phyloP scores from a whole-genome alignment of 2,888 invertebrate species.

The Hylaea fasciaria region DNA sequence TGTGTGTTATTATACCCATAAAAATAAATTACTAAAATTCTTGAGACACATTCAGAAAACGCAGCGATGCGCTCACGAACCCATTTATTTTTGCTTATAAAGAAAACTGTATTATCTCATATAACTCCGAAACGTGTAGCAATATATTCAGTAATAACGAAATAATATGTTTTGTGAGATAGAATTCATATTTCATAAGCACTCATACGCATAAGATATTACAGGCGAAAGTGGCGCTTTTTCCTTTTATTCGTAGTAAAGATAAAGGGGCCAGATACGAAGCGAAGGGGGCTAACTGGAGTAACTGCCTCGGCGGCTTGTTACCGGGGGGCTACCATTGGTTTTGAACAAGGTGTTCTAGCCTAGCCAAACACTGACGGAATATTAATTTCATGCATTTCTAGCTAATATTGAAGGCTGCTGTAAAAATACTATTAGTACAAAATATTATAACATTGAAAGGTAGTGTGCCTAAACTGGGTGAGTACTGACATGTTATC shows the following conservation, averaged over 20 bases:
- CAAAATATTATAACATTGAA: too few relatives aligned
- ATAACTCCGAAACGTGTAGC: slow-evolving; percentile 70
- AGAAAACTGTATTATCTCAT: slow-evolving; percentile 62
- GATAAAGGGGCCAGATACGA: slow-evolving; percentile 65
- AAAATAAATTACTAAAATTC: slow-evolving; percentile 13
- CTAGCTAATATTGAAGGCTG: too few relatives aligned
- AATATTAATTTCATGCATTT: too few relatives aligned
- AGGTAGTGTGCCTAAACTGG: too few relatives aligned
- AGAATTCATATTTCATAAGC: slow-evolving; percentile 83
- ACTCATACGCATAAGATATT: slow-evolving; percentile 79
- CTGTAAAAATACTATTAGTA: too few relatives aligned
- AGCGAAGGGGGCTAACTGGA: slow-evolving; percentile 70
- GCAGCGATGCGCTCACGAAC: slow-evolving; percentile 49
- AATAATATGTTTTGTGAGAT: slow-evolving; percentile 81
- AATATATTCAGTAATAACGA: slow-evolving; percentile 80
- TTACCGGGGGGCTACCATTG: slow-evolving; percentile 14
- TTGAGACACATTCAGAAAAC: slow-evolving; percentile 43
- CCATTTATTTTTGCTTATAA: slow-evolving; percentile 60
- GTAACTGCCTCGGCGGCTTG: slow-evolving; percentile 54
- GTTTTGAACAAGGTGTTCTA: not conserved
- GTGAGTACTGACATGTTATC: too few relatives aligned
- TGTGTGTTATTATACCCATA: too few relatives aligned
- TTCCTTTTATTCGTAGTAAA: slow-evolving; percentile 76
- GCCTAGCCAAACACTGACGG: not conserved
- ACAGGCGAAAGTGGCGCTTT: slow-evolving; percentile 70